Evolutionary conservation across 2,113 vertebrate species (phyloP).

Genomic region (Cepphus grylle): DNA sequence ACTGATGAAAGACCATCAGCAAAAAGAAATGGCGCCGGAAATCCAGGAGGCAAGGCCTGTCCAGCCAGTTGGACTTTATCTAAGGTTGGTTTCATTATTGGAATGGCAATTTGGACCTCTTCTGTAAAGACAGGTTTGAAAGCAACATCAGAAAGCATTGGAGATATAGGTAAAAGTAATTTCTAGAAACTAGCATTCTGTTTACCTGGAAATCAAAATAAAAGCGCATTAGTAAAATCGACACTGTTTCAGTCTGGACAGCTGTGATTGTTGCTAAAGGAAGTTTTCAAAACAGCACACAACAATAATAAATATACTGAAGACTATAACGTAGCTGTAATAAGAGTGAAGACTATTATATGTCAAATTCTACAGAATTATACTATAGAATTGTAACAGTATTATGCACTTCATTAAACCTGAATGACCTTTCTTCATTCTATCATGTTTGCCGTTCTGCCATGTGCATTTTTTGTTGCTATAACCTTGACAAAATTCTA

Average conservation of each 20-base stretch:
- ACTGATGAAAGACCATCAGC: conserved; percentile 92
- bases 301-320: background rate
- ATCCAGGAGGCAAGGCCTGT: conserved; percentile 84
- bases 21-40: conserved; percentile 89
- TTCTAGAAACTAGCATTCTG: background rate
- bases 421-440: background rate
- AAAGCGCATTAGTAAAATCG: background rate
- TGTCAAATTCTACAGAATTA: background rate
- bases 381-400: background rate
- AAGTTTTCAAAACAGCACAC: background rate
- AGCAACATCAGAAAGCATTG: conserved; percentile 30
- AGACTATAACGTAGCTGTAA: background rate
- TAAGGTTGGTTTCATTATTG: conserved; percentile 83
- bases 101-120: conserved; percentile 84
- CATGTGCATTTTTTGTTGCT: background rate
- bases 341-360: background rate
- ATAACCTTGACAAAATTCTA: conserved; percentile 34
- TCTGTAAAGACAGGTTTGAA: conserved; percentile 75
- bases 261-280: background rate
- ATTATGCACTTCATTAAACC: conserved; percentile 28
- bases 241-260: background rate
- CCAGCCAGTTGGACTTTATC: conserved; percentile 84
- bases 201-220: background rate
- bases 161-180: background rate
- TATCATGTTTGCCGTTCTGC: background rate